A percentile compares a stretch with the other conserved stretches of the same genome.
Conservation (phyloP, 2,888 invertebrate species). For the Furcula furcula region DNA sequence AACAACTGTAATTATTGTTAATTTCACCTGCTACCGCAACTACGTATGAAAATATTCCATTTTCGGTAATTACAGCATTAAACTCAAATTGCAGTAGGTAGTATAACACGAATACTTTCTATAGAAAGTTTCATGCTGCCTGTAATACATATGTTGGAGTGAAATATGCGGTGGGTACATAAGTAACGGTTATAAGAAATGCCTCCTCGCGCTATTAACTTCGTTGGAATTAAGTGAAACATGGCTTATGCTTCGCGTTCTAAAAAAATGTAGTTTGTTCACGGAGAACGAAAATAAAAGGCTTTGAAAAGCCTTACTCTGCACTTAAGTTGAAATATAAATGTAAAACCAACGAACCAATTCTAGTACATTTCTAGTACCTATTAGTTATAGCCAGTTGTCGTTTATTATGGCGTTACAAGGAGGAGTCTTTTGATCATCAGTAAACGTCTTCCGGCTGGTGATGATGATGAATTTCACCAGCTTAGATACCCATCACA, state of each 20-base stretch:
- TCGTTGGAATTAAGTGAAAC: constrained; percentile 33
- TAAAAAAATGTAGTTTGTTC: not conserved
- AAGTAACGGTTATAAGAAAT: constrained; percentile 27
- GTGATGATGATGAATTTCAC: no score
- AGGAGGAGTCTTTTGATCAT: no score
- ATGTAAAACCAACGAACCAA: no score
- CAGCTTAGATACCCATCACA: no score
- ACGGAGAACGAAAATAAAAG: no score
- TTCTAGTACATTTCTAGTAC: no score
- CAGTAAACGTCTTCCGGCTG: no score
- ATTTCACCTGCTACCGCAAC: not conserved
- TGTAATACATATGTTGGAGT: constrained; percentile 34
- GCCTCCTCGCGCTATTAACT: constrained; percentile 28
- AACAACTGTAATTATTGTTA: not conserved
- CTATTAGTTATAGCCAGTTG: no score
- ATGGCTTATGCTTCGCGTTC: constrained; percentile 19
- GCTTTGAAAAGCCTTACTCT: no score
- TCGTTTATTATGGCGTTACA: no score
- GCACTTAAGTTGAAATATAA: no score
- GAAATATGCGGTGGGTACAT: constrained; percentile 23
- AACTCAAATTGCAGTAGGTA: constrained; percentile 29
- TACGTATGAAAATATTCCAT: constrained; percentile 21
- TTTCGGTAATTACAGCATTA: constrained; percentile 30
- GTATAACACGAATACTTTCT: constrained; percentile 33
- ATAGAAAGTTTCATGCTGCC: constrained; percentile 34